These are phyloP conservation scores for Heliangelus exortis DNA, from an alignment of 2,797 vertebrate genomes.

Conservation along the genomic window DNA sequence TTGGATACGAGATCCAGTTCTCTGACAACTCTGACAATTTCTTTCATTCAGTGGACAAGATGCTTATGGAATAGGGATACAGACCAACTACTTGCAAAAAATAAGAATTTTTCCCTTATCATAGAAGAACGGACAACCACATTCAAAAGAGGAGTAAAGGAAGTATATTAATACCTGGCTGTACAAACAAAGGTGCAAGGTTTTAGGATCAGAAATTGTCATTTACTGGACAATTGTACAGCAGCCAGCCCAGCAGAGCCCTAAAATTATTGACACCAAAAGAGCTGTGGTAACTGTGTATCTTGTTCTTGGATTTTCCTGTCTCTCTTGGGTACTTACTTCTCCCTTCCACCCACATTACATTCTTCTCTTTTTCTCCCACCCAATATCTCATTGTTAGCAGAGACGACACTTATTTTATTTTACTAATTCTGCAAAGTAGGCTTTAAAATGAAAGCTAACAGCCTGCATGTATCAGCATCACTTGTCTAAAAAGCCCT, in stretches of 20 bases:
- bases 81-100: slow-evolving; percentile 15
- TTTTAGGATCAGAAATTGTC: background rate
- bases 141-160: background rate
- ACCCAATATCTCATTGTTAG: background rate
- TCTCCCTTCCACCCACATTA: background rate
- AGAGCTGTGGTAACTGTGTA: background rate
- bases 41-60: background rate
- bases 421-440: background rate
- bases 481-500: background rate
- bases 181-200: background rate
- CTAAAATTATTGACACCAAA: background rate
- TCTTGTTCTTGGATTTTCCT: background rate
- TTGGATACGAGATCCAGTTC: background rate
- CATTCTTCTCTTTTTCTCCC: background rate
- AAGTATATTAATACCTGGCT: background rate
- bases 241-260: background rate
- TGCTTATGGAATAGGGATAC: background rate
- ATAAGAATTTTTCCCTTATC: background rate
- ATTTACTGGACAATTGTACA: background rate
- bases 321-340: background rate
- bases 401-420: background rate
- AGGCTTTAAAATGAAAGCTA: background rate
- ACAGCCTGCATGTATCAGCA: background rate
- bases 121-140: background rate
- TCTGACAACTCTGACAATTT: background rate